These are phyloP conservation scores for Papilio elwesi DNA, from an alignment of 2,888 invertebrate species.

Conservation along the genomic window DNA sequence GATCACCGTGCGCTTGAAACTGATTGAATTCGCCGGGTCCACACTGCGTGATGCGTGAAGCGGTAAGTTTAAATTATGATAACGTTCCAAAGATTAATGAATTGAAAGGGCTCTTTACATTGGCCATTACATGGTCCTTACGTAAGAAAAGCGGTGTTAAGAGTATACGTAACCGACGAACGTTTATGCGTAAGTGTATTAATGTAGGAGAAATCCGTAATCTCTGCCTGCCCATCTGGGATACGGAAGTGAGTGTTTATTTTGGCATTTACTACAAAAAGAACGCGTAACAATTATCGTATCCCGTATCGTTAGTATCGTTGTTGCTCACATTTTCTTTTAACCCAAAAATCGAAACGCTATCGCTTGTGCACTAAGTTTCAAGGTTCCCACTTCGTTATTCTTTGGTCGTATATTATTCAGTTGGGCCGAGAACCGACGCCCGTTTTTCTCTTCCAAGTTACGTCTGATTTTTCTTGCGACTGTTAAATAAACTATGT, in stretches of 20 bases:
- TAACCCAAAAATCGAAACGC: conserved; percentile 20
- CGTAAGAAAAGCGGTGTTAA: too few relatives aligned
- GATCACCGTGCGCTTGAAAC: conserved; percentile 68
- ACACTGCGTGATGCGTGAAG: conserved; percentile 49
- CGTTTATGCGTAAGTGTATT: too few relatives aligned
- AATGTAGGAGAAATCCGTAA: too few relatives aligned
- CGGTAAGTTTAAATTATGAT: conserved; percentile 41
- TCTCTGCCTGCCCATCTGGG: too few relatives aligned
- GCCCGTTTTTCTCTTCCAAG: conserved; percentile 54
- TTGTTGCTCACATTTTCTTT: not conserved
- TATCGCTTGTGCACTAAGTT: conserved; percentile 40
- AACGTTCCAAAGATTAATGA: not conserved
- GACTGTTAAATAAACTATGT: conserved; percentile 34
- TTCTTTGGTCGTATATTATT: conserved; percentile 67
- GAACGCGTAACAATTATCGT: too few relatives aligned
- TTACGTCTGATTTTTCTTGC: conserved; percentile 43
- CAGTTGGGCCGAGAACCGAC: conserved; percentile 52
- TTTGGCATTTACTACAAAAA: not conserved
- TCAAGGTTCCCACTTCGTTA: conserved; percentile 48
- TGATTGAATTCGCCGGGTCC: conserved; percentile 69
- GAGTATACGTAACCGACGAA: too few relatives aligned
- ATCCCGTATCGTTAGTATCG: not conserved
- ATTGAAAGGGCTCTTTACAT: too few relatives aligned
- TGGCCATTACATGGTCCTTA: too few relatives aligned
- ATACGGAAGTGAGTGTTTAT: not conserved